Evolutionary conservation across 2,888 invertebrate genomes (phyloP).

Genomic region (Pimpla rufipes): DNA sequence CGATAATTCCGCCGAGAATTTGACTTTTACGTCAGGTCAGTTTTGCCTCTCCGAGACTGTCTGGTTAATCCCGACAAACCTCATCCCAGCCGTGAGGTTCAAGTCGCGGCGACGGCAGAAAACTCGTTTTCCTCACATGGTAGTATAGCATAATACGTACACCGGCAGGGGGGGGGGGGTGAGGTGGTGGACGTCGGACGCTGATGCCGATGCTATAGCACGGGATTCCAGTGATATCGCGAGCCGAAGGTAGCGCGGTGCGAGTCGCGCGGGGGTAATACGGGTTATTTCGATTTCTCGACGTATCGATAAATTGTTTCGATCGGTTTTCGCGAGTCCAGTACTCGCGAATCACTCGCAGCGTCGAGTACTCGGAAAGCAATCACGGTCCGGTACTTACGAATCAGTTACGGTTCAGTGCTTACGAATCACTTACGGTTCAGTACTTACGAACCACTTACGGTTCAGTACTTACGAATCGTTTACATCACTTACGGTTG

Average conservation of each 20-base stretch:
- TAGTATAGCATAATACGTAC: constrained; percentile 33
- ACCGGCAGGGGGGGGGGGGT: constrained; percentile 5
- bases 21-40: constrained; percentile 1
- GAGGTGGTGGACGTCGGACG: constrained; percentile 30
- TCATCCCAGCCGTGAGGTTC: constrained; percentile 55
- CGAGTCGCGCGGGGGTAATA: constrained; percentile 4
- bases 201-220: constrained; percentile 19
- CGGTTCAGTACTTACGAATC: too few relatives aligned
- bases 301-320: neutral
- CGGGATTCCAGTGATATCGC: constrained; percentile 40
- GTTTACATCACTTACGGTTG: too few relatives aligned
- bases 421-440: too few relatives aligned
- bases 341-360: too few relatives aligned
- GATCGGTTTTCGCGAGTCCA: too few relatives aligned
- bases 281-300: neutral
- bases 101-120: constrained; percentile 56
- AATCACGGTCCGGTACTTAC: too few relatives aligned
- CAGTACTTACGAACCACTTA: too few relatives aligned
- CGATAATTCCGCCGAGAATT: constrained; percentile 30
- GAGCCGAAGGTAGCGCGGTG: neutral
- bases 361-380: too few relatives aligned
- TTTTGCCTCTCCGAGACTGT: neutral
- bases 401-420: too few relatives aligned
- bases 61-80: constrained; percentile 20
- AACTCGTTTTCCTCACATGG: constrained; percentile 62